phyloP scores from a whole-genome alignment of 2,888 invertebrate species.

The Zeuzera pyrina region DNA sequence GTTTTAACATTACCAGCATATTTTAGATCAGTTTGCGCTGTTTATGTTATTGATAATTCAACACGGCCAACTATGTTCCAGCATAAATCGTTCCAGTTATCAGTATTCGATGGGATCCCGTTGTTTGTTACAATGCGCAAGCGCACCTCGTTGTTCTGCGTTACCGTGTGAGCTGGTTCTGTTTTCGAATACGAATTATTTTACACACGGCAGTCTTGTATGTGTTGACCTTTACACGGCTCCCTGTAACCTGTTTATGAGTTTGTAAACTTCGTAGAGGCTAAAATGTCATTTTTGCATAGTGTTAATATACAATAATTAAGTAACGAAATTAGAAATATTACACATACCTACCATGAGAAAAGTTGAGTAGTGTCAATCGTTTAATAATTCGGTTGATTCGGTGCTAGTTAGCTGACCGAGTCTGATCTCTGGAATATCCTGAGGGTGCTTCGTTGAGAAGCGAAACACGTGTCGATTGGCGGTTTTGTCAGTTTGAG shows the following conservation, averaged over 20 bases:
- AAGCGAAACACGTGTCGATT: too few relatives aligned
- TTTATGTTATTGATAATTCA: constrained; percentile 36
- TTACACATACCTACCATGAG: too few relatives aligned
- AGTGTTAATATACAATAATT: too few relatives aligned
- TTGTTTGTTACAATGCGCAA: constrained; percentile 23
- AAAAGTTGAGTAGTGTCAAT: too few relatives aligned
- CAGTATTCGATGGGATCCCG: constrained; percentile 26
- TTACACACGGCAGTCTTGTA: constrained; percentile 40
- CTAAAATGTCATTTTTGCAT: constrained; percentile 31
- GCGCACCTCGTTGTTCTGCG: constrained; percentile 5
- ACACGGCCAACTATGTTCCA: constrained; percentile 25
- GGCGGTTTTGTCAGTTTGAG: too few relatives aligned
- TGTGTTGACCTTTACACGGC: constrained; percentile 39
- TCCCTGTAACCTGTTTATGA: constrained; percentile 35
- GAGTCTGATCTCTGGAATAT: too few relatives aligned
- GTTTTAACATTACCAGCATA: too few relatives aligned
- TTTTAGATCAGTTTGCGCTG: constrained; percentile 24
- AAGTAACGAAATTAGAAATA: too few relatives aligned
- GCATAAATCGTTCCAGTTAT: constrained; percentile 34
- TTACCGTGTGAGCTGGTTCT: not conserved
- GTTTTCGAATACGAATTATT: constrained; percentile 37
- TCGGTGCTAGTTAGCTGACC: too few relatives aligned
- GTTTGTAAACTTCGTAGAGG: constrained; percentile 15
- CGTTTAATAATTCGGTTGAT: too few relatives aligned
- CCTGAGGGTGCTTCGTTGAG: too few relatives aligned